phyloP scores from a whole-genome alignment of 2,113 vertebrate species.

The Galemys pyrenaicus region DNA sequence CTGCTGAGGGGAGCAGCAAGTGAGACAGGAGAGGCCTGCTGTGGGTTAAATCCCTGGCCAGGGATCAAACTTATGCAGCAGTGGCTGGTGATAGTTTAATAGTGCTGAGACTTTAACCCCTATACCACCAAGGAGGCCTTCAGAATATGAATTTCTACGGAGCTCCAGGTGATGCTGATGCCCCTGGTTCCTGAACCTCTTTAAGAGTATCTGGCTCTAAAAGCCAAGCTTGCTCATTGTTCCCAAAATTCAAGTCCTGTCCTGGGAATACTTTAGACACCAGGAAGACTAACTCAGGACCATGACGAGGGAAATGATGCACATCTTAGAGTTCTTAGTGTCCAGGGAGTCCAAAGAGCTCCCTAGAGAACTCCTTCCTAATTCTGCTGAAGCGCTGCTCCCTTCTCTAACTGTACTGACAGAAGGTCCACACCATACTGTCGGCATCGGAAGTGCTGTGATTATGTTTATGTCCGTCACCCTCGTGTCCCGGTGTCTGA shows the following conservation, averaged over 20 bases:
- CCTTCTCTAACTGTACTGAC: background rate
- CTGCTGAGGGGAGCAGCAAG: too few species aligned
- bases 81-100: too few species aligned
- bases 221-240: background rate
- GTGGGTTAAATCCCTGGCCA: too few species aligned
- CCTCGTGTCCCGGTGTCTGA: background rate
- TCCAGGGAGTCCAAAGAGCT: background rate
- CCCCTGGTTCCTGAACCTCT: background rate
- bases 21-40: too few species aligned
- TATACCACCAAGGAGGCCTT: too few species aligned
- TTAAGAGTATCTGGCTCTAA: background rate
- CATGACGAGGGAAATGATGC: background rate
- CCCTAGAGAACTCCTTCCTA: too few species aligned
- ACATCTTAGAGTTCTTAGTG: background rate
- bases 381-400: background rate
- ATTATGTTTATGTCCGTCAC: background rate
- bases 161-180: background rate
- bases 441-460: background rate
- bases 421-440: rapidly evolving
- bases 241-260: background rate
- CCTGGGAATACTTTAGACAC: background rate
- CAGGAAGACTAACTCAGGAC: background rate
- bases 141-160: background rate
- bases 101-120: too few species aligned
- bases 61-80: too few species aligned